Evolutionary conservation across 2,797 vertebrate species (phyloP), one percentile per base, ranked within the genome.

Genomic region (Enteromius paludinosus): DNA sequence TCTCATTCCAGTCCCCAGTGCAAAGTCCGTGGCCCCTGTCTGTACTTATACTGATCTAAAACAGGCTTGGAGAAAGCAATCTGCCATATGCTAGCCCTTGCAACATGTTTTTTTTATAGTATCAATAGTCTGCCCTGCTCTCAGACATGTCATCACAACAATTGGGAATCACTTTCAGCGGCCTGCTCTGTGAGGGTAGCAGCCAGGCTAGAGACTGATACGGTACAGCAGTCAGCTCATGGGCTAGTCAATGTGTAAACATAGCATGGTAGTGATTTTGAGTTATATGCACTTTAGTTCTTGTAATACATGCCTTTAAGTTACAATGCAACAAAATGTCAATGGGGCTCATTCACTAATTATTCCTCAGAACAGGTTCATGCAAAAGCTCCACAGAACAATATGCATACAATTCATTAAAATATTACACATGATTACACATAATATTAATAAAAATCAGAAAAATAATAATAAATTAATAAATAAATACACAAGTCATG

Each of bases 1-100:
- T 95, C 93, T 95, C 93, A 94, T 94, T 94, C 90, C 88, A 90
- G 90, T 94, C 94, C 94, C 93, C 89, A 73, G 91, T 90, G 94
- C 92, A 91, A 75, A 93, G 94, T 92, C 92, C 92, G 84, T 89
- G 93, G 93, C 95, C 94, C 90, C 94, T 95, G 94, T 95, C 93
- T 93, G 93, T 93, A 90, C 93, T 87, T 88, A 87, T 87, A 84
- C 89, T 81, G 86, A 79, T 89, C 87, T 82, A 79, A 73, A 84
- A 78, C 69, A 89, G 91, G 91, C 90, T 79, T 85, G 86, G 89
- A 91, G 89, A 94, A 95, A 94, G 92, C 93, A 93, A 95, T 95
- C 92, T 91, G 90, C 92, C 92, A 88, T 91, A 88, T 87, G 90
- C 93, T 91, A 92, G 87, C 87, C 91, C 92, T 92, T 89, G 92